These are phyloP conservation scores for Dryobates pubescens DNA, from an alignment of 2,797 vertebrate genomes.

Conservation along the genomic window DNA sequence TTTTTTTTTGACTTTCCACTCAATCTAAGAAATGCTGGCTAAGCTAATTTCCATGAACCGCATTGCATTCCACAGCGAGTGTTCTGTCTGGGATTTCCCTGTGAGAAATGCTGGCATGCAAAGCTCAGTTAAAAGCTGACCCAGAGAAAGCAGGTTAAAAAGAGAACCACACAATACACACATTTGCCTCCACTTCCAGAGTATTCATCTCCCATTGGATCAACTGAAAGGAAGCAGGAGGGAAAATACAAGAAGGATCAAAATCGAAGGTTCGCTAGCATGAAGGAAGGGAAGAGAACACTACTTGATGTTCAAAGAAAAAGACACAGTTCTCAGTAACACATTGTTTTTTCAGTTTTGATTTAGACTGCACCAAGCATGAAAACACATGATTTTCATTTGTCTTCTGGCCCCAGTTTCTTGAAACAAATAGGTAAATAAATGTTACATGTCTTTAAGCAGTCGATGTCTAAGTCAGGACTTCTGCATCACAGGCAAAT, in stretches of 20 bases:
- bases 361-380: not conserved
- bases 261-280: constrained; percentile 76
- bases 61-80: not conserved
- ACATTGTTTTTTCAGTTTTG: not conserved
- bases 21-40: not conserved
- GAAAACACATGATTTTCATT: not conserved
- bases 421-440: constrained; percentile 1
- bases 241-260: constrained; percentile 90
- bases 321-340: constrained; percentile 22
- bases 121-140: constrained; percentile 78
- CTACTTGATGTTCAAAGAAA: constrained; percentile 39
- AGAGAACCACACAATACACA: constrained; percentile 90
- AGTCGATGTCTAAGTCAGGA: not conserved
- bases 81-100: constrained; percentile 82
- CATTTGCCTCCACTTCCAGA: constrained; percentile 98
- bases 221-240: constrained; percentile 93
- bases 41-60: not conserved
- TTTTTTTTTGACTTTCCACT: not conserved
- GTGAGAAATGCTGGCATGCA: constrained; percentile 86
- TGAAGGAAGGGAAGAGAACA: constrained; percentile 68
- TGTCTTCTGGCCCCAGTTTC: constrained; percentile 1
- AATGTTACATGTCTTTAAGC: not conserved
- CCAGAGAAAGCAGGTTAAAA: constrained; percentile 75
- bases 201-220: constrained; percentile 96
- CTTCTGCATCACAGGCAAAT: not conserved